Base-by-base conservation (phyloP, 2,113 vertebrate genomes). In the Equus quagga region DNA sequence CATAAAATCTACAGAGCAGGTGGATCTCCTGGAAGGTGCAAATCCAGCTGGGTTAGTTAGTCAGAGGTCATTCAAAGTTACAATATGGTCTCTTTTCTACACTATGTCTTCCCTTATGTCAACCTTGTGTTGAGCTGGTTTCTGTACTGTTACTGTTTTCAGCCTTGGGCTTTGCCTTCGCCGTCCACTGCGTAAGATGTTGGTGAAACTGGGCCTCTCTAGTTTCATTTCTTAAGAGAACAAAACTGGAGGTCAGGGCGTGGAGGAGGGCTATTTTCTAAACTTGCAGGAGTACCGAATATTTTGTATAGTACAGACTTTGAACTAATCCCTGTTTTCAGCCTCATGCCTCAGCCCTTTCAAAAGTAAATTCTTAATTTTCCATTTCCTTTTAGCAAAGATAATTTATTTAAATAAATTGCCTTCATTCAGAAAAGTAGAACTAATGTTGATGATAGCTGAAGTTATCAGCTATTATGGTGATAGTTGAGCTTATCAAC, bases 321-420 rank as follows among this genome's bases (percentile, higher is more conserved):
- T 79, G 5, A 64, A 85, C 80, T n/a, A 96, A 49, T 85, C 11
- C 36, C 33, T 84, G 23, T 85, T 85, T 90, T 85, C 54, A 80
- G 14, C 28, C 58, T 90, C 44, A 56, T 72, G 58, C 60, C 64
- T 96, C 70, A 79, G 54, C 14, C 56, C 5, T 80, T 85, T 85
- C 64, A 85, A 90, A 85, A 17, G 17, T 86, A 56, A 73, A 26
- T 79, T 89, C 54, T 93, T 78, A 36, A 90, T 80, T 94, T 85
- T 94, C 36, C 9, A 33, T 78, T 78, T 79, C 6, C 73, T 73
- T 90, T 85, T 90, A 49, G 46, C 17, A 72, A 91, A 80, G 64
- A 86, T 96, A 65, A 64, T 72, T 24, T 85, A 80, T 73, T 80
- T 91, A 91, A 84, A 26, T 96, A 82, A 65, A 54, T n/a, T 49